phyloP scores from a whole-genome alignment of 1,140 invertebrate species.

The Harlomillsia oculata region DNA sequence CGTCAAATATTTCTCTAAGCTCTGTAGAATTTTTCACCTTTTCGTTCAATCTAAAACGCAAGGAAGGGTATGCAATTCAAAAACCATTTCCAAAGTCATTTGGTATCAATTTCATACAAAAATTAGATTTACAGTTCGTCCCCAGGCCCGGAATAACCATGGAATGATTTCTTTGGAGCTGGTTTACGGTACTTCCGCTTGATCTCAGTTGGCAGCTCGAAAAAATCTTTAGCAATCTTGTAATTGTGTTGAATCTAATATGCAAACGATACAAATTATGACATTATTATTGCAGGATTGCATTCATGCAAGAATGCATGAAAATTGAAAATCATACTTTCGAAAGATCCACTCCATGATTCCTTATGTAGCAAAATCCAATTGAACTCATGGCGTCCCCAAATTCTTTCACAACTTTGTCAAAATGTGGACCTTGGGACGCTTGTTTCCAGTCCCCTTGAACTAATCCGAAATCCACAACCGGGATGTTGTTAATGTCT shows the following conservation, averaged over 20 bases:
- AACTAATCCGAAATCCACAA: too few relatives aligned
- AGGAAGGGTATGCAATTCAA: too few relatives aligned
- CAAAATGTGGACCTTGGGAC: too few relatives aligned
- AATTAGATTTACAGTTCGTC: slow-evolving; percentile 20
- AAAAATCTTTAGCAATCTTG: slow-evolving; percentile 1
- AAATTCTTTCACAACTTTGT: slow-evolving; percentile 5
- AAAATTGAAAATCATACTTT: not conserved
- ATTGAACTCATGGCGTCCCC: not conserved
- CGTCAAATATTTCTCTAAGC: slow-evolving; percentile 8
- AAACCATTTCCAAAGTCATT: too few relatives aligned
- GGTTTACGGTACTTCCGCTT: slow-evolving; percentile 17
- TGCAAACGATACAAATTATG: not conserved
- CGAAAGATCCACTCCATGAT: slow-evolving; percentile 1
- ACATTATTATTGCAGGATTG: not conserved
- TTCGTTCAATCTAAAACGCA: slow-evolving; percentile 10
- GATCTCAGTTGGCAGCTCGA: slow-evolving; percentile 1
- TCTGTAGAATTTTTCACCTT: slow-evolving; percentile 10
- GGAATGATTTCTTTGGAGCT: not conserved
- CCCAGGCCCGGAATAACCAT: slow-evolving; percentile 4
- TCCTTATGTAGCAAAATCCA: slow-evolving; percentile 7
- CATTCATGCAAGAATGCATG: not conserved
- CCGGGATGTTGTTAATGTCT: too few relatives aligned
- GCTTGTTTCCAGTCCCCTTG: too few relatives aligned
- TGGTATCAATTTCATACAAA: too few relatives aligned
- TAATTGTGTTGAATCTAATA: slow-evolving; percentile 2